Evolutionary conservation across 2,797 vertebrate genomes (phyloP).

Genomic region (Tinamus major): DNA sequence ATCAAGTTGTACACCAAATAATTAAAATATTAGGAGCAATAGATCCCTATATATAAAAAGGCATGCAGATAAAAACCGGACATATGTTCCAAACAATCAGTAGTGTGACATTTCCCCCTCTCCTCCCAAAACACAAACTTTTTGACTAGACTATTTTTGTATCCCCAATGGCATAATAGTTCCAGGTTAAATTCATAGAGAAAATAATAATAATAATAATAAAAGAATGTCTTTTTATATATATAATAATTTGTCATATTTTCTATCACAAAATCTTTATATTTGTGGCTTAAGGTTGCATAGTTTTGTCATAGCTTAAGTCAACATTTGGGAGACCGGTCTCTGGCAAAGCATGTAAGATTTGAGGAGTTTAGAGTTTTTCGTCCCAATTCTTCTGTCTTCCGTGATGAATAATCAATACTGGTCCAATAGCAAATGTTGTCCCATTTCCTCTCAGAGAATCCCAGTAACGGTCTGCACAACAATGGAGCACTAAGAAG

Average conservation of each 20-base stretch:
- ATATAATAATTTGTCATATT: not conserved
- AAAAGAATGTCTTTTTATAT: not conserved
- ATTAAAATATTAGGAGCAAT: not conserved
- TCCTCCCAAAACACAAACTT: not conserved
- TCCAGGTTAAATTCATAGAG: not conserved
- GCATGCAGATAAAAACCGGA: not conserved
- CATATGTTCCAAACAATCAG: not conserved
- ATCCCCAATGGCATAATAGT: not conserved
- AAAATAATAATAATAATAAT: not conserved
- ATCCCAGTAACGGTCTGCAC: not conserved
- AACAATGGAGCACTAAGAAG: not conserved
- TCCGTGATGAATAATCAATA: not conserved
- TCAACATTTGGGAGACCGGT: not conserved
- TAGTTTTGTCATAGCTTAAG: not conserved
- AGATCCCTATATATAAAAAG: not conserved
- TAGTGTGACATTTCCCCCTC: not conserved
- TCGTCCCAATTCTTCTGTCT: not conserved
- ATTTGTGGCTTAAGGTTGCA: not conserved
- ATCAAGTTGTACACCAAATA: not conserved
- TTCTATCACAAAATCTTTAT: not conserved
- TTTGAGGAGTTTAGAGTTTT: not conserved
- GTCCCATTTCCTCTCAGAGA: not conserved
- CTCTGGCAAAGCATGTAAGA: not conserved
- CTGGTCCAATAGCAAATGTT: not conserved
- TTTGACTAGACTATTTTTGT: not conserved